phyloP scores from a whole-genome alignment of 2,113 vertebrate species.

The Procapra przewalskii region DNA sequence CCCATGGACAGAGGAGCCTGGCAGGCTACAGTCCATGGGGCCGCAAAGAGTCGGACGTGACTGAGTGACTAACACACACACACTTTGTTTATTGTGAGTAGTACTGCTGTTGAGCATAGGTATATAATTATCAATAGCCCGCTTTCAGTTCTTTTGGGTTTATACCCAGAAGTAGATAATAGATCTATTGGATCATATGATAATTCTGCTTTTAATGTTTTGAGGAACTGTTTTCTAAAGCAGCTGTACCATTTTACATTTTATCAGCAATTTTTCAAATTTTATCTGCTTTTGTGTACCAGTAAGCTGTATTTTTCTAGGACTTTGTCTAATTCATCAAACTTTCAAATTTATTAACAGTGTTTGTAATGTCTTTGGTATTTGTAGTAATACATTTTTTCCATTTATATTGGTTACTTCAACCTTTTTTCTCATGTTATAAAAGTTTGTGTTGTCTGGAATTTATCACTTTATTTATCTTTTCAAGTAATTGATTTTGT shows the following conservation, averaged over 20 bases:
- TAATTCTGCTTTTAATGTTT: slow-evolving; percentile 34
- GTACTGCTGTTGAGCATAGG: background rate
- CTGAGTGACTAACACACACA: background rate
- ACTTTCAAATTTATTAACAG: background rate
- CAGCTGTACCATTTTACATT: background rate
- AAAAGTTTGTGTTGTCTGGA: background rate
- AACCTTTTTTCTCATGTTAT: background rate
- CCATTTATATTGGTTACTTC: background rate
- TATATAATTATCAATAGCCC: background rate
- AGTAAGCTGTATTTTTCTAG: background rate
- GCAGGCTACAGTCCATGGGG: background rate
- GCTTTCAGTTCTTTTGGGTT: background rate
- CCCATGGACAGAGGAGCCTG: background rate
- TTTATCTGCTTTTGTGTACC: background rate
- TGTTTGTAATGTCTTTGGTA: background rate
- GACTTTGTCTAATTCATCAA: background rate
- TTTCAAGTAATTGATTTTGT: slow-evolving; percentile 32
- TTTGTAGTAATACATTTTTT: background rate
- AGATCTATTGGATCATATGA: background rate
- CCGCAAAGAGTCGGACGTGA: accelerated
- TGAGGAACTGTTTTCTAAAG: background rate
- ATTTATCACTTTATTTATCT: slow-evolving; percentile 6
- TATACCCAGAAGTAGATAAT: background rate
- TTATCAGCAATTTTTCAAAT: background rate
- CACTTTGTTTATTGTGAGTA: background rate